A percentile compares a stretch with the other conserved stretches of the same genome.
Evolutionary conservation across 2,797 vertebrate genomes (phyloP).

Genomic region (Tokudaia muenninki): DNA sequence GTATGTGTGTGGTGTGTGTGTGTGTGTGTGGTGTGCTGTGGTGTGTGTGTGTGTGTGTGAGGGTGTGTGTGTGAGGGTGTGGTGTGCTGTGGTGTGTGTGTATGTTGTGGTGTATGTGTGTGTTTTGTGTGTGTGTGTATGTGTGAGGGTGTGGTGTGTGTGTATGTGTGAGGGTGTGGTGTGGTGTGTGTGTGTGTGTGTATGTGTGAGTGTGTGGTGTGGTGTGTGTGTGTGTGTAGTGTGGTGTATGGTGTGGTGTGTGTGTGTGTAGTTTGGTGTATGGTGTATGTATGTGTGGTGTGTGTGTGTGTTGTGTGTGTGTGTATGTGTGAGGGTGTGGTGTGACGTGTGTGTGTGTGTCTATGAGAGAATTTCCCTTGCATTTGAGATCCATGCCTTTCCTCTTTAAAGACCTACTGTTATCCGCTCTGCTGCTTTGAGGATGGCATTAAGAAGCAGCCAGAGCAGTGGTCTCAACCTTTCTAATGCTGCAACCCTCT

Average conservation of each 20-base stretch:
- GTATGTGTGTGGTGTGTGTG: no score
- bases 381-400: accelerated
- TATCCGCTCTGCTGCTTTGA: accelerated
- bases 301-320: no score
- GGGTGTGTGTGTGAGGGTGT: background rate
- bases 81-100: background rate
- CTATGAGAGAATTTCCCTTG: background rate
- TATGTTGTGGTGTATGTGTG: background rate
- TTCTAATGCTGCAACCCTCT: background rate
- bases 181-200: background rate
- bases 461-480: background rate
- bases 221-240: background rate
- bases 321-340: background rate
- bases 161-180: no score
- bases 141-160: no score
- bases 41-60: background rate
- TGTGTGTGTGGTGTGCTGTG: background rate
- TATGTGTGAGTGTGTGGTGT: no score
- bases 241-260: background rate
- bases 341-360: background rate
- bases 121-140: no score
- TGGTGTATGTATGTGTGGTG: background rate
- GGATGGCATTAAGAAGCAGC: background rate
- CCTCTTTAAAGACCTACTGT: background rate
- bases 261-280: no score